phyloP scores from a whole-genome alignment of 2,113 vertebrate species.

The Panurus biarmicus region DNA sequence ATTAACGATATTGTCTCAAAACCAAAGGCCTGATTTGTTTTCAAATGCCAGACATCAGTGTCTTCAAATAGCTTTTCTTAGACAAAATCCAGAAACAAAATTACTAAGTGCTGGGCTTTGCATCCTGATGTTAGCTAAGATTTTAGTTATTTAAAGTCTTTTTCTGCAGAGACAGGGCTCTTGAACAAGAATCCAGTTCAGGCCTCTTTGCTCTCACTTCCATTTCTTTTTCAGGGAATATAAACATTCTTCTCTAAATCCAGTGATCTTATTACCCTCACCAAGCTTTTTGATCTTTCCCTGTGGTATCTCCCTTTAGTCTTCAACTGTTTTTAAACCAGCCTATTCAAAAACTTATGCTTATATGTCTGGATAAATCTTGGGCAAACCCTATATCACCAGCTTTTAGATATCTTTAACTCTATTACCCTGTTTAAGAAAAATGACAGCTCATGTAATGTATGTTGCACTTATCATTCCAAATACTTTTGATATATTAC shows the following conservation, averaged over 20 bases:
- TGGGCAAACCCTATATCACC: not conserved
- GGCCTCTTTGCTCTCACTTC: not conserved
- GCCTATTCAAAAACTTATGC: not conserved
- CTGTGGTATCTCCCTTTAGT: not conserved
- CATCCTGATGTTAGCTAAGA: not conserved
- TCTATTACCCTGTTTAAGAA: not conserved
- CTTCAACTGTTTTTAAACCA: not conserved
- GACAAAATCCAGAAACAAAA: not conserved
- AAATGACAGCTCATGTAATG: not conserved
- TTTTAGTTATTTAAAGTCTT: not conserved
- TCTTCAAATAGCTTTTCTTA: not conserved
- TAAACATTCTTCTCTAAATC: not conserved
- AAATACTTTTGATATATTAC: not conserved
- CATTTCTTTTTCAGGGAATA: not conserved
- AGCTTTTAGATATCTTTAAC: not conserved
- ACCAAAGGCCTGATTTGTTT: not conserved
- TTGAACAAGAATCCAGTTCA: not conserved
- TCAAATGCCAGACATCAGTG: not conserved
- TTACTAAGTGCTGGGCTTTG: not conserved
- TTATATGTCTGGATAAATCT: not conserved
- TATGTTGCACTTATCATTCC: not conserved
- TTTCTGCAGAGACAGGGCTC: not conserved
- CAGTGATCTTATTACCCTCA: not conserved
- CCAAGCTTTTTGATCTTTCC: not conserved
- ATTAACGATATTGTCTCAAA: not conserved